phyloP scores from a whole-genome alignment of 2,113 vertebrate genomes.

The Coptodon rendalli region DNA sequence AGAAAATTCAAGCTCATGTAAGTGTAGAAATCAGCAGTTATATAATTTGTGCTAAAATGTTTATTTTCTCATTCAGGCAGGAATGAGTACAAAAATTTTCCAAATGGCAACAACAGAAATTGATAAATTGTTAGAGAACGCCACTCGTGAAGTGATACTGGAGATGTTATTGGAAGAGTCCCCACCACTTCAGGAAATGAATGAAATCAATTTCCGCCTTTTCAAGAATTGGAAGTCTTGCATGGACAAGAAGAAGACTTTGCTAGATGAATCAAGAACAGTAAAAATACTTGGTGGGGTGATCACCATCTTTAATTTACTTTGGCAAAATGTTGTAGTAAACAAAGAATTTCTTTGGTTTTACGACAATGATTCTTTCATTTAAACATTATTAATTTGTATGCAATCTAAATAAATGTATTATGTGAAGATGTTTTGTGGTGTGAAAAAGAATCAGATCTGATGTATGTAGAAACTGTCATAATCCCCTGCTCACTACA shows the following conservation, averaged over 20 bases:
- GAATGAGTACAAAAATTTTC: background rate
- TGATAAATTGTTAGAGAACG: rapidly evolving
- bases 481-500: no score
- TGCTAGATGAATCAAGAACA: background rate
- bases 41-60: background rate
- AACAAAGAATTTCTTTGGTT: no score
- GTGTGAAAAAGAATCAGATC: no score
- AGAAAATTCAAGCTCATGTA: background rate
- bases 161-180: background rate
- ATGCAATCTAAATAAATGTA: no score
- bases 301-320: no score
- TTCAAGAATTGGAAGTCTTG: background rate
- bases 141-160: background rate
- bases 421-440: no score
- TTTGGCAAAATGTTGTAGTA: no score
- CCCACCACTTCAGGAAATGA: background rate
- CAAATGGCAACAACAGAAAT: background rate
- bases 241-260: background rate
- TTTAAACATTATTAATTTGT: no score
- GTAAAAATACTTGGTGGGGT: background rate
- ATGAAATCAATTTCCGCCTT: background rate
- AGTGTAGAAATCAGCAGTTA: background rate
- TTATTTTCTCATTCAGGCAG: background rate
- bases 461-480: no score
- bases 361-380: no score